Percentiles rank a stretch among this genome's conserved stretches.
Conservation (phyloP, 2,113 vertebrate species). For the Ivindomyrus marchei region DNA sequence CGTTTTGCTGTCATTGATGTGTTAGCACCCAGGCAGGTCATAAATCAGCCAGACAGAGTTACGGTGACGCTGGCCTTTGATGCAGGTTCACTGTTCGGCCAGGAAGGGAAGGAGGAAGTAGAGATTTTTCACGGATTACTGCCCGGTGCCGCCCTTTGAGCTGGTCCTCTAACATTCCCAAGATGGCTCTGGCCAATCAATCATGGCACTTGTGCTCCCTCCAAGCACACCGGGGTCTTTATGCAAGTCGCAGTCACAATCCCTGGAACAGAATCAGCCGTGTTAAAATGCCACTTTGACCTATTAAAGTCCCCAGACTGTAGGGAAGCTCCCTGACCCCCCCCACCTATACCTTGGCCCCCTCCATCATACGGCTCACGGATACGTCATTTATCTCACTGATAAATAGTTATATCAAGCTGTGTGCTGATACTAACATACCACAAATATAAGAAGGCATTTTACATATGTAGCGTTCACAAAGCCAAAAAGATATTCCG, state of each 20-base stretch:
- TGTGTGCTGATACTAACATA: background rate
- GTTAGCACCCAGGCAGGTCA: conserved; percentile 51
- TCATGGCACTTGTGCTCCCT: conserved; percentile 46
- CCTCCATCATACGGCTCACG: background rate
- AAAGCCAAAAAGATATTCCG: background rate
- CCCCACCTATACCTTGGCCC: background rate
- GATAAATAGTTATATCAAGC: background rate
- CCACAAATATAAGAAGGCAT: background rate
- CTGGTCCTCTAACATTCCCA: conserved; percentile 66
- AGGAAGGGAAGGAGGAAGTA: conserved; percentile 67
- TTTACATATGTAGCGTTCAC: background rate
- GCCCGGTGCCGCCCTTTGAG: conserved; percentile 46
- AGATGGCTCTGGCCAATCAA: conserved; percentile 67
- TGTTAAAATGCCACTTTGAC: background rate
- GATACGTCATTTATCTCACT: background rate
- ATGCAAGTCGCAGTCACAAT: conserved; percentile 12
- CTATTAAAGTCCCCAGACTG: background rate
- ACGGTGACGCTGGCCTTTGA: conserved; percentile 57
- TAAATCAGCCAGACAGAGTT: conserved; percentile 42
- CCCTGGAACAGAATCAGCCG: background rate
- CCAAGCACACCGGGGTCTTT: conserved; percentile 2
- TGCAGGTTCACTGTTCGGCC: conserved; percentile 60
- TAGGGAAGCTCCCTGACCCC: background rate
- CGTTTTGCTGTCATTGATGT: conserved; percentile 52
- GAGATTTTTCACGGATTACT: conserved; percentile 62